A percentile compares a stretch with the other conserved stretches of the same genome.
Conservation (phyloP, 1,140 invertebrate genomes). For the Drosophila hydei region DNA sequence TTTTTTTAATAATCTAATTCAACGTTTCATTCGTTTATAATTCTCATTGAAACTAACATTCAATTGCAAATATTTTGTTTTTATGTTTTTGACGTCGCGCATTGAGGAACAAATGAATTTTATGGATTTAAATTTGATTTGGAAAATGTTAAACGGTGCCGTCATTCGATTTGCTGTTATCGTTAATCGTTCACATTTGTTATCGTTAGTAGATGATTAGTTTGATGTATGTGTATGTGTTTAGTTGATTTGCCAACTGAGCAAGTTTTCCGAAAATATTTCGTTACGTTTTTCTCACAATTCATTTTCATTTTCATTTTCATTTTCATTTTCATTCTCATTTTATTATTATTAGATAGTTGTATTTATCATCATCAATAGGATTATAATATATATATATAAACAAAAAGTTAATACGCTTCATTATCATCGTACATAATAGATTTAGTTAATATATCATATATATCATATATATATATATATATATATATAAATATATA, state of each 20-base stretch:
- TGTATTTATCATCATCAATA: constrained; percentile 22
- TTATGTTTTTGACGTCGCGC: constrained; percentile 39
- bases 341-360: constrained; percentile 43
- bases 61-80: constrained; percentile 9
- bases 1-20: constrained; percentile 30
- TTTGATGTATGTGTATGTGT: constrained; percentile 22
- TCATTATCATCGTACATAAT: constrained; percentile 33
- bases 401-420: constrained; percentile 57
- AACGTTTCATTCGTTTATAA: constrained; percentile 13
- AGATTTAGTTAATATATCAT: constrained; percentile 25
- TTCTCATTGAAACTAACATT: constrained; percentile 3
- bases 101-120: constrained; percentile 66
- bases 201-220: constrained; percentile 45
- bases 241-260: constrained; percentile 34
- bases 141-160: constrained; percentile 6
- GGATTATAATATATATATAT: constrained; percentile 38
- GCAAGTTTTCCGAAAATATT: constrained; percentile 31
- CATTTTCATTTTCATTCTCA: constrained; percentile 23
- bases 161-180: constrained; percentile 11
- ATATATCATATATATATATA: constrained; percentile 33
- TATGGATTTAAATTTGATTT: constrained; percentile 44
- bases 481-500: constrained; percentile 21
- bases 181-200: constrained; percentile 19
- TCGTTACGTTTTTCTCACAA: constrained; percentile 18
- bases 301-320: constrained; percentile 46